Percentiles rank a stretch among this genome's conserved stretches.
Conservation (phyloP, 2,888 invertebrate genomes). For the Boloria selene region DNA sequence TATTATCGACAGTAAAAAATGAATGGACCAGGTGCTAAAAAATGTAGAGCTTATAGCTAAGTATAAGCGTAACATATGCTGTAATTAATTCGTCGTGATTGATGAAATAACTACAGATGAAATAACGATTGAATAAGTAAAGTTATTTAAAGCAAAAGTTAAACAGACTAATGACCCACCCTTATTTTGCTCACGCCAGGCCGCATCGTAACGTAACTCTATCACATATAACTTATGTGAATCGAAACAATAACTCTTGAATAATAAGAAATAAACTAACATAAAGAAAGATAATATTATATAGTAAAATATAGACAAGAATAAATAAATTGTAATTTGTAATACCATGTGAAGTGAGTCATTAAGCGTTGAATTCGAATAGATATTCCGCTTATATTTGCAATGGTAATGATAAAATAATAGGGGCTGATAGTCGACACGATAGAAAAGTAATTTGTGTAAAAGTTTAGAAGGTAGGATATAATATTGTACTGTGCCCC, state of each 20-base stretch:
- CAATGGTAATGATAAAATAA: constrained; percentile 79
- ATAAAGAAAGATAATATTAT: too few species aligned
- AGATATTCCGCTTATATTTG: constrained; percentile 63
- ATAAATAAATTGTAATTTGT: background rate
- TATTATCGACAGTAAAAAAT: background rate
- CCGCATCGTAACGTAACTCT: background rate
- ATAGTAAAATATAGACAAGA: background rate
- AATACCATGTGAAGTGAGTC: constrained; percentile 30
- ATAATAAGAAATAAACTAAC: too few species aligned
- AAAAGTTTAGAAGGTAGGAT: constrained; percentile 72
- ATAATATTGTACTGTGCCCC: constrained; percentile 49
- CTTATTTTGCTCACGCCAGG: too few species aligned
- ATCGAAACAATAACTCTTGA: background rate
- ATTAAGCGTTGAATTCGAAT: constrained; percentile 58
- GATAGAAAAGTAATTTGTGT: constrained; percentile 80
- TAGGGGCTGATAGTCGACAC: constrained; percentile 75
- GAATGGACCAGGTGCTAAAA: constrained; percentile 16
- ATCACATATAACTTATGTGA: background rate
- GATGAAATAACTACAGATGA: background rate
- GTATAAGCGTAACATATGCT: background rate
- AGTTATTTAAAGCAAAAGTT: too few species aligned
- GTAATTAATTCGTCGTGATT: background rate
- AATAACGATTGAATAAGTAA: background rate
- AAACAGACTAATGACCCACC: too few species aligned
- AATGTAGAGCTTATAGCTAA: too few species aligned